A percentile compares a stretch with the other conserved stretches of the same genome.
Evolutionary conservation across 2,888 invertebrate genomes (phyloP).

Genomic region (Dendrolimus pini): DNA sequence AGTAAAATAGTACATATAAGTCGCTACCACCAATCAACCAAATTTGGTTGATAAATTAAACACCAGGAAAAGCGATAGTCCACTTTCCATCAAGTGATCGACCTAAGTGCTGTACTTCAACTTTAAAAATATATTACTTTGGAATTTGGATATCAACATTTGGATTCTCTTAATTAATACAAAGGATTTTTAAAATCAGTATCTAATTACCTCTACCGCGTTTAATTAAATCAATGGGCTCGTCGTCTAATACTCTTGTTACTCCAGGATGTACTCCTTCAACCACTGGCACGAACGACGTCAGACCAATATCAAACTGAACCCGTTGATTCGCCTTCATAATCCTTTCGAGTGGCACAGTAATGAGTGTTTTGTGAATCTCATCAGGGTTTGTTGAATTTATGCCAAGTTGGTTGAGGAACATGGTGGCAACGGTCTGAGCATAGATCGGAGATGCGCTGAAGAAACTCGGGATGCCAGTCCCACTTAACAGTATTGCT

Average conservation of each 20-base stretch:
- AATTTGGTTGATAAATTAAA: too few species aligned
- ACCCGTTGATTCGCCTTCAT: slow-evolving; percentile 15
- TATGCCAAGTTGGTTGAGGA: slow-evolving; percentile 35
- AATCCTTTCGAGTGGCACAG: slow-evolving; percentile 16
- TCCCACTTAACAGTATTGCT: slow-evolving; percentile 22
- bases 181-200: too few species aligned
- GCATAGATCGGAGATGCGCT: slow-evolving; percentile 9
- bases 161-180: too few species aligned
- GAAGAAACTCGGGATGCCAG: slow-evolving; percentile 6
- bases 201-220: slow-evolving; percentile 13
- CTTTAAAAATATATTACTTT: too few species aligned
- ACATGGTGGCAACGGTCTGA: slow-evolving; percentile 4
- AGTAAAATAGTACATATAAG: too few species aligned
- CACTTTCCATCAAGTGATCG: too few species aligned
- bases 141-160: too few species aligned
- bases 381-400: slow-evolving; percentile 13
- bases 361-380: slow-evolving; percentile 14
- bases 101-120: too few species aligned
- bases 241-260: slow-evolving; percentile 22
- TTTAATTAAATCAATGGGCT: slow-evolving; percentile 20
- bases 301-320: slow-evolving; percentile 12
- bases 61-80: too few species aligned
- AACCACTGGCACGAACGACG: slow-evolving; percentile 19
- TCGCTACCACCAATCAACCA: too few species aligned
- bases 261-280: slow-evolving; percentile 17